phyloP scores from a whole-genome alignment of 2,888 invertebrate genomes.

The Callimorpha dominula region DNA sequence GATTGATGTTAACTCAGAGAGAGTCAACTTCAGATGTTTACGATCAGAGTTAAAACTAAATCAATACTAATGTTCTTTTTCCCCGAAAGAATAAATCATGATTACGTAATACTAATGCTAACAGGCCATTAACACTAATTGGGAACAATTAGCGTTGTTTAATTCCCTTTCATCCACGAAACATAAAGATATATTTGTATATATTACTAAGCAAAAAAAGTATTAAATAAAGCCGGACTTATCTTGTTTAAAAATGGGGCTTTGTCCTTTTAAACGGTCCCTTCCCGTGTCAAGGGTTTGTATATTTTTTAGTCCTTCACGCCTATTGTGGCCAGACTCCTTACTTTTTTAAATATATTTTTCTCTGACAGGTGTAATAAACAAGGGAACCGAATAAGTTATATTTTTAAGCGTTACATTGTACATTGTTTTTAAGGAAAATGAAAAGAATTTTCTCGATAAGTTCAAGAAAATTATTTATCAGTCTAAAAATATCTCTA shows the following conservation, averaged over 20 bases:
- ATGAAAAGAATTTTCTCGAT: too few species aligned
- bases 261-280: slow-evolving; percentile 56
- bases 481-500: too few species aligned
- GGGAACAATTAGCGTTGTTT: background rate
- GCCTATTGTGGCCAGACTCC: slow-evolving; percentile 54
- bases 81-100: background rate
- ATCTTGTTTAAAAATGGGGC: slow-evolving; percentile 37
- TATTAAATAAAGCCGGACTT: slow-evolving; percentile 35
- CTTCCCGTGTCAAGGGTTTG: slow-evolving; percentile 56
- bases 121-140: background rate
- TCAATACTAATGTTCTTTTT: too few species aligned
- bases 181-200: slow-evolving; percentile 9
- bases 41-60: too few species aligned
- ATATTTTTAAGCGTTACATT: slow-evolving; percentile 5
- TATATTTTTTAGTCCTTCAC: slow-evolving; percentile 54
- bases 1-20: too few species aligned
- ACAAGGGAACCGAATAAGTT: slow-evolving; percentile 22
- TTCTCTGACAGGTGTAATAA: slow-evolving; percentile 59
- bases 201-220: slow-evolving; percentile 21
- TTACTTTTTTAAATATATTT: slow-evolving; percentile 60
- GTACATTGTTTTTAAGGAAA: too few species aligned
- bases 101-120: background rate
- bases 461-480: too few species aligned
- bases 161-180: slow-evolving; percentile 11
- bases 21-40: too few species aligned